A percentile compares a stretch with the other conserved stretches of the same genome.
phyloP scores from a whole-genome alignment of 1,140 invertebrate genomes.

The Zaprionus africanus region DNA sequence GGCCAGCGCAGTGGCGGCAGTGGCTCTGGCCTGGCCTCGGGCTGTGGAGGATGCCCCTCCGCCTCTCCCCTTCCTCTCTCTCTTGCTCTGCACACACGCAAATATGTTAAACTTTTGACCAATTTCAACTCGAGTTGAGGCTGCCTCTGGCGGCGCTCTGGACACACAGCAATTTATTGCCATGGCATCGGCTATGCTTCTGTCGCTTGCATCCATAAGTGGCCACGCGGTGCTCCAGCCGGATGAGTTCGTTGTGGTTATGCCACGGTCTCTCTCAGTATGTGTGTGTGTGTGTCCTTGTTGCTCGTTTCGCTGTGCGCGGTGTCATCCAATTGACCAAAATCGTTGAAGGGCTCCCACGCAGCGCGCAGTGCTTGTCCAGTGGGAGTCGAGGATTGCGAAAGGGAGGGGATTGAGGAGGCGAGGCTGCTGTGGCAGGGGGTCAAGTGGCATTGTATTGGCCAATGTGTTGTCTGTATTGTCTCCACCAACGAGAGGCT shows the following conservation, averaged over 20 bases:
- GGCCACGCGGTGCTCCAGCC: conserved; percentile 68
- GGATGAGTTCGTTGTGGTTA: conserved; percentile 63
- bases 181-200: conserved; percentile 65
- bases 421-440: background rate
- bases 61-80: background rate
- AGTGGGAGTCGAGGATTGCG: background rate
- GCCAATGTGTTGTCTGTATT: conserved; percentile 19
- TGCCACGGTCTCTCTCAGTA: conserved; percentile 14
- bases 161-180: conserved; percentile 75
- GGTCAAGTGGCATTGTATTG: conserved; percentile 31
- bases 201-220: conserved; percentile 60
- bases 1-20: conserved; percentile 19
- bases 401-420: background rate
- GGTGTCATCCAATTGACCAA: conserved; percentile 68
- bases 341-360: conserved; percentile 55
- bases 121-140: conserved; percentile 77
- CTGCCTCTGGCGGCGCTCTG: conserved; percentile 35
- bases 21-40: background rate
- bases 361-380: conserved; percentile 1
- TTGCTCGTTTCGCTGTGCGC: conserved; percentile 7
- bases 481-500: conserved; percentile 7
- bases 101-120: conserved; percentile 83
- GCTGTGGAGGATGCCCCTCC: background rate
- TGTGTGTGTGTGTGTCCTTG: conserved; percentile 32
- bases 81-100: conserved; percentile 63